These are phyloP conservation scores for Notolabrus celidotus DNA, from an alignment of 2,797 vertebrate genomes.

Conservation along the genomic window DNA sequence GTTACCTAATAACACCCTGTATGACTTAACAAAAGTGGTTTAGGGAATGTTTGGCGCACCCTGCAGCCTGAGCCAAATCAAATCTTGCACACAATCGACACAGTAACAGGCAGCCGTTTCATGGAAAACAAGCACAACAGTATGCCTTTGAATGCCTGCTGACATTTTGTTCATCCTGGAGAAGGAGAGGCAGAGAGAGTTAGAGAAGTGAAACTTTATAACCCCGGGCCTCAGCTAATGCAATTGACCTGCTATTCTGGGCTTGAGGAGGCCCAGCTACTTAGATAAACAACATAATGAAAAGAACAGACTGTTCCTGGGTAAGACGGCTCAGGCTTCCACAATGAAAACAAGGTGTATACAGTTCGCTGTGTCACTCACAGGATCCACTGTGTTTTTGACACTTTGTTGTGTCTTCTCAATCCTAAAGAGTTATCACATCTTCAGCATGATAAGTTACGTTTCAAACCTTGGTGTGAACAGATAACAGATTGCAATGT, in stretches of 20 bases:
- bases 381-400: slow-evolving; percentile 6
- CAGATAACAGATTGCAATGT: neutral
- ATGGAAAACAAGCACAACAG: slow-evolving; percentile 17
- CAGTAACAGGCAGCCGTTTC: slow-evolving; percentile 16
- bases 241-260: slow-evolving; percentile 84
- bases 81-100: slow-evolving; percentile 32
- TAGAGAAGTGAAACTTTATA: slow-evolving; percentile 79
- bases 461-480: neutral
- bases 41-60: slow-evolving; percentile 49
- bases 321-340: slow-evolving; percentile 70
- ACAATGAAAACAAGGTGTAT: slow-evolving; percentile 54
- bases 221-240: slow-evolving; percentile 78
- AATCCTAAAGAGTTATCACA: neutral
- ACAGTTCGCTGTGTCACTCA: slow-evolving; percentile 23
- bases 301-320: slow-evolving; percentile 81
- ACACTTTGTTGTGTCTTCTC: slow-evolving; percentile 5
- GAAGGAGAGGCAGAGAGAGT: slow-evolving; percentile 33
- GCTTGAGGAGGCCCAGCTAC: slow-evolving; percentile 75
- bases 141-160: slow-evolving; percentile 56
- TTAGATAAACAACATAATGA: slow-evolving; percentile 84
- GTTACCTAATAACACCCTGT: slow-evolving; percentile 80
- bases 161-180: slow-evolving; percentile 56
- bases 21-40: slow-evolving; percentile 66
- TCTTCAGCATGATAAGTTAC: neutral
- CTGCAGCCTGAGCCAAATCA: slow-evolving; percentile 40